Evolutionary conservation across 2,888 invertebrate genomes (phyloP).

Genomic region (Spisula solida): DNA sequence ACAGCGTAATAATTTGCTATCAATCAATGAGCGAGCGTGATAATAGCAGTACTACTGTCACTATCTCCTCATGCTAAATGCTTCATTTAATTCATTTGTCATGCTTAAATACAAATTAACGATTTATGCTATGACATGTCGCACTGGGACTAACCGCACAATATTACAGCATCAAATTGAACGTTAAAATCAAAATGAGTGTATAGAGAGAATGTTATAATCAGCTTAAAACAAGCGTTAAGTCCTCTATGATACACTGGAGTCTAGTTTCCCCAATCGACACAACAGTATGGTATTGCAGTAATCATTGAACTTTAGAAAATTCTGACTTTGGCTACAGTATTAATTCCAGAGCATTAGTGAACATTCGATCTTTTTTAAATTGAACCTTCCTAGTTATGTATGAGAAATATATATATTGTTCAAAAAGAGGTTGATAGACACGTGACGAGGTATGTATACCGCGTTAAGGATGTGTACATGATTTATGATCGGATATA

Average conservation of each 20-base stretch:
- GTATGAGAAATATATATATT: too few relatives aligned
- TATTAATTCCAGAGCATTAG: not conserved
- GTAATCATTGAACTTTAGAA: not conserved
- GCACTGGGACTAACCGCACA: not conserved
- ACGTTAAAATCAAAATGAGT: not conserved
- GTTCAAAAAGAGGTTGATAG: too few relatives aligned
- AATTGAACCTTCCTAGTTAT: too few relatives aligned
- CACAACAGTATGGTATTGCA: not conserved
- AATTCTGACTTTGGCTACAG: not conserved
- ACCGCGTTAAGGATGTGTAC: too few relatives aligned
- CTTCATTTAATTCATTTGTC: conserved; percentile 23
- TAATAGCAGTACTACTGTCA: not conserved
- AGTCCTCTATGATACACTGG: not conserved
- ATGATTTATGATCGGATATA: too few relatives aligned
- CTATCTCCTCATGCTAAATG: not conserved
- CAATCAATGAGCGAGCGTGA: not conserved
- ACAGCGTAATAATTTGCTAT: not conserved
- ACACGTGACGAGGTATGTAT: too few relatives aligned
- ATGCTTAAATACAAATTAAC: not conserved
- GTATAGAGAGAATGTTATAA: not conserved
- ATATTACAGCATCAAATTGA: conserved; percentile 3
- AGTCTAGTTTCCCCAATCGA: not conserved
- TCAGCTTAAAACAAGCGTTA: conserved; percentile 6
- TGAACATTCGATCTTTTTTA: too few relatives aligned
- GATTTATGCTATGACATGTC: not conserved